A percentile compares a stretch with the other conserved stretches of the same genome.
phyloP scores from a whole-genome alignment of 2,113 vertebrate species.

The Athene cunicularia region DNA sequence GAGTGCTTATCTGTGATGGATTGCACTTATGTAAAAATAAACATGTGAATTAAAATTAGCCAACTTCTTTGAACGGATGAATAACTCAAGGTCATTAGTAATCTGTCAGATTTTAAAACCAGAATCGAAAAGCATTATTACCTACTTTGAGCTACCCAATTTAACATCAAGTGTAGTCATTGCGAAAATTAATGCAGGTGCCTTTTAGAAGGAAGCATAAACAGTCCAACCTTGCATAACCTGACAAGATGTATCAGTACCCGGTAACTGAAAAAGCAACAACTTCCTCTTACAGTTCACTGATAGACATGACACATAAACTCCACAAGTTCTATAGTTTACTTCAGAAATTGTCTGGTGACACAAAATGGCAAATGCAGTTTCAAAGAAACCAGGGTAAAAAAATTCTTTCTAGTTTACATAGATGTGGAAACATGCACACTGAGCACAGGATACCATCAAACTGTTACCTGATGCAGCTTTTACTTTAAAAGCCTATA shows the following conservation, averaged over 20 bases:
- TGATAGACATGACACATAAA: not conserved
- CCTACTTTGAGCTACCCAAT: not conserved
- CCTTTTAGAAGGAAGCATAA: not conserved
- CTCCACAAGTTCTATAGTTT: not conserved
- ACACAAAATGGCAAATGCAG: not conserved
- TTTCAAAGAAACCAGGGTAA: not conserved
- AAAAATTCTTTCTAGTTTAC: not conserved
- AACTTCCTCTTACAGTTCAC: not conserved
- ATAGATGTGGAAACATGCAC: not conserved
- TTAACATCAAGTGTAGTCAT: not conserved
- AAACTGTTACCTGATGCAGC: not conserved
- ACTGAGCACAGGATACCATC: not conserved
- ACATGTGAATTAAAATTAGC: conserved; percentile 6
- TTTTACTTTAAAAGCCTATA: not conserved
- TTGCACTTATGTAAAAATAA: conserved; percentile 3
- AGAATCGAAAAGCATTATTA: conserved; percentile 5
- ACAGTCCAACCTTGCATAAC: not conserved
- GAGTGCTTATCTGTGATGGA: not conserved
- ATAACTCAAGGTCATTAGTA: not conserved
- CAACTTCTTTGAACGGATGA: not conserved
- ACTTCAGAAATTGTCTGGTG: not conserved
- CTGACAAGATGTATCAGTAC: not conserved
- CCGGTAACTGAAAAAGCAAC: not conserved
- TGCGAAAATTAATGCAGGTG: not conserved
- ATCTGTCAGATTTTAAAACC: not conserved